A percentile compares a stretch with the other conserved stretches of the same genome.
phyloP scores from a whole-genome alignment of 1,140 invertebrate genomes.

The Temnothorax longispinosus region DNA sequence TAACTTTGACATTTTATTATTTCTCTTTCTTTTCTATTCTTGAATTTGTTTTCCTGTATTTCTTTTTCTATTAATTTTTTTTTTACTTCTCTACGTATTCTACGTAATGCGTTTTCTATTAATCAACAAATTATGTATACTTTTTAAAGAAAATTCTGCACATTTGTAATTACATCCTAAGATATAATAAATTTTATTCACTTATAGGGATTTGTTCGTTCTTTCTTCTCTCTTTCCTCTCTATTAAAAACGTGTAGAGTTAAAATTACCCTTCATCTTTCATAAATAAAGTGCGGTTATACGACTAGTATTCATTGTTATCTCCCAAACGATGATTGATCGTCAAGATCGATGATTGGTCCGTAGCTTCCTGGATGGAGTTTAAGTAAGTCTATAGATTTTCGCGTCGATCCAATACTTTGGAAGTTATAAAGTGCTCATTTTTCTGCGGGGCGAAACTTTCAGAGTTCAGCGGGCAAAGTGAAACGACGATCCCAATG shows the following conservation, averaged over 20 bases:
- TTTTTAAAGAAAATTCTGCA: not conserved
- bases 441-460: slow-evolving; percentile 51
- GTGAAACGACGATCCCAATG: slow-evolving; percentile 59
- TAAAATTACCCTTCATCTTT: not conserved
- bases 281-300: slow-evolving; percentile 4
- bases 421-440: slow-evolving; percentile 65
- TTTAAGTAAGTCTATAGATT: slow-evolving; percentile 42
- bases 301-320: slow-evolving; percentile 4
- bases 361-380: not conserved
- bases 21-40: not conserved
- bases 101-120: not conserved
- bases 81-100: not conserved
- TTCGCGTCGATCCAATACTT: slow-evolving; percentile 32
- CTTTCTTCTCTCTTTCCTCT: not conserved
- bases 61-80: not conserved
- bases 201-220: not conserved
- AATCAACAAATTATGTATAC: not conserved
- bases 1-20: not conserved
- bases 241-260: not conserved
- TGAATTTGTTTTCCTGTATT: not conserved
- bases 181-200: not conserved
- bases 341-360: slow-evolving; percentile 4
- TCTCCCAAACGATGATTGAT: not conserved
- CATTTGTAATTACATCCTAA: not conserved
- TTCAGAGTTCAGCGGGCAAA: slow-evolving; percentile 62